These are phyloP conservation scores for Pempheris klunzingeri DNA, from an alignment of 2,797 vertebrate genomes.

Conservation along the genomic window DNA sequence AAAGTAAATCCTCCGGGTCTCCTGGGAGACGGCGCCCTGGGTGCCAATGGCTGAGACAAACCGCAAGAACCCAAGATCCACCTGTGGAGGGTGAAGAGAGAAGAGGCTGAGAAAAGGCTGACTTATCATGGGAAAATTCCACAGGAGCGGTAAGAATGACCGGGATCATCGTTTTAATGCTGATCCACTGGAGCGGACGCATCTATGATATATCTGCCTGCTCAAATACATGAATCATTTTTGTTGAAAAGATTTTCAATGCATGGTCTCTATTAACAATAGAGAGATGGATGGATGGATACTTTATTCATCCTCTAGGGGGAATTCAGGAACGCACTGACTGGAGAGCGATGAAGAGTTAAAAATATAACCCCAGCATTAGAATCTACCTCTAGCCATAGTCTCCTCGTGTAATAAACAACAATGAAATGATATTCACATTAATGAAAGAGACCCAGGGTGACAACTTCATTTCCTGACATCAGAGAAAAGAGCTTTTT, in stretches of 20 bases:
- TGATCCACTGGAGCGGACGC: constrained; percentile 21
- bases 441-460: constrained; percentile 82
- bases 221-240: constrained; percentile 49
- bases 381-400: constrained; percentile 68
- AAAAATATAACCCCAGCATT: constrained; percentile 59
- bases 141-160: neutral
- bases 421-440: constrained; percentile 75
- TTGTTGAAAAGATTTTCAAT: constrained; percentile 33
- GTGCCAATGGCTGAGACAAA: constrained; percentile 95
- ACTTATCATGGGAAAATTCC: neutral
- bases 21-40: constrained; percentile 97
- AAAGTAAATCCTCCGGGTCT: constrained; percentile 93
- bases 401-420: constrained; percentile 80
- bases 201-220: constrained; percentile 10
- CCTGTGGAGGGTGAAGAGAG: constrained; percentile 81
- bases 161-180: neutral
- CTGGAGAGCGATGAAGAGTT: constrained; percentile 49
- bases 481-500: constrained; percentile 82
- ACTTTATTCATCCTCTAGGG: too few species aligned
- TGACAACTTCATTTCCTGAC: constrained; percentile 86
- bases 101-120: constrained; percentile 7
- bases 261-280: constrained; percentile 54
- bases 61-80: constrained; percentile 94
- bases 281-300: too few species aligned
- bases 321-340: too few species aligned